Evolutionary conservation across 1,140 invertebrate species (phyloP).

Genomic region (Uloborus diversus): DNA sequence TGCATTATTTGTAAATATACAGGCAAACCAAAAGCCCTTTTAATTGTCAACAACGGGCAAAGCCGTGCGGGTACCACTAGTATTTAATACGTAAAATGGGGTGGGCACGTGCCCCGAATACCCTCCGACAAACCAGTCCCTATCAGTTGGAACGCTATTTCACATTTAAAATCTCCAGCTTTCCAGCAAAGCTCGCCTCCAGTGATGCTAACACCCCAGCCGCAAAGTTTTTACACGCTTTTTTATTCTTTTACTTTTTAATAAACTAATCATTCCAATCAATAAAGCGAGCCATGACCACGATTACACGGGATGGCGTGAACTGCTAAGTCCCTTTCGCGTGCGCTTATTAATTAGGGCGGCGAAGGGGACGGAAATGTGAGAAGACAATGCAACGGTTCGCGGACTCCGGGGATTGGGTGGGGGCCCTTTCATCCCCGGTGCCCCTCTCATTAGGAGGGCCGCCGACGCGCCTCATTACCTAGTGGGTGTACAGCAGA

Average conservation of each 20-base stretch:
- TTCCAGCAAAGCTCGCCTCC: too few species aligned
- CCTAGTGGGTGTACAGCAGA: constrained; percentile 6
- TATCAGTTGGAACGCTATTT: too few species aligned
- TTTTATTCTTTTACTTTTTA: neutral
- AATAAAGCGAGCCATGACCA: constrained; percentile 10
- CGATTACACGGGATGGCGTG: constrained; percentile 22
- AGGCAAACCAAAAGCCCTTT: too few species aligned
- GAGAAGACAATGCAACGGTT: constrained; percentile 25
- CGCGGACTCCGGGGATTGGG: constrained; percentile 22
- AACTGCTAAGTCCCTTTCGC: constrained; percentile 47
- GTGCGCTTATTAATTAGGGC: constrained; percentile 46
- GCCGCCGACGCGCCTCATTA: constrained; percentile 46
- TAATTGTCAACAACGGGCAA: too few species aligned
- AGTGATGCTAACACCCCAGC: too few species aligned
- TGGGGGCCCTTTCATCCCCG: constrained; percentile 44
- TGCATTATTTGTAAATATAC: too few species aligned
- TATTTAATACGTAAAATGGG: too few species aligned
- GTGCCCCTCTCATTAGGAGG: constrained; percentile 44
- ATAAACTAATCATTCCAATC: constrained; percentile 8
- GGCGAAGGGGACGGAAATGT: constrained; percentile 7
- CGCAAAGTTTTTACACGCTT: neutral
- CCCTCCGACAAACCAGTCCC: too few species aligned
- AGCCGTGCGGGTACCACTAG: too few species aligned
- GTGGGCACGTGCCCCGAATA: too few species aligned
- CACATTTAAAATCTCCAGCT: too few species aligned